Conservation (phyloP, 35 echinoderm and acorn worm genomes). For the Strongylocentrotus purpuratus region DNA sequence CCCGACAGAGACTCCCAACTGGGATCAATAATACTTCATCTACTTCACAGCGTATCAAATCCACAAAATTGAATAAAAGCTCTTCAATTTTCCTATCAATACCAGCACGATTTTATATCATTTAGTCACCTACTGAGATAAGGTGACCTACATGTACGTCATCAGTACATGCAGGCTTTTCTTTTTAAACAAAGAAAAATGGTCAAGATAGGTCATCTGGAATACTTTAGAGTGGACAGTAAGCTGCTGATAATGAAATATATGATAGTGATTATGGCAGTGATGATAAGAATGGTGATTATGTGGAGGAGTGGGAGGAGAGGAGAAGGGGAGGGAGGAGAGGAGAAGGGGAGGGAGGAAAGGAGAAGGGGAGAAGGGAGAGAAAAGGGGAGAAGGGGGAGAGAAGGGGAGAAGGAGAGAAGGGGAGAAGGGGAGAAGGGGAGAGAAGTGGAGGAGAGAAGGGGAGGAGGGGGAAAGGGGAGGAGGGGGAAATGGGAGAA, state of each 20-base stretch:
- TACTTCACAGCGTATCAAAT: background rate
- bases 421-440: background rate
- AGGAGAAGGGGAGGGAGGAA: background rate
- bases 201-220: too few species aligned
- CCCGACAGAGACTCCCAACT: background rate
- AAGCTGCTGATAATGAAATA: background rate
- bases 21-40: background rate
- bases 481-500: too few species aligned
- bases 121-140: background rate
- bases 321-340: too few species aligned
- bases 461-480: background rate
- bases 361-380: background rate
- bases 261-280: background rate
- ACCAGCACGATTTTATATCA: slow-evolving; percentile 8
- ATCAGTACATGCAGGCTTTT: too few species aligned
- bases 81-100: background rate
- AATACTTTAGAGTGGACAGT: background rate
- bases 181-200: too few species aligned
- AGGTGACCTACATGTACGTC: too few species aligned
- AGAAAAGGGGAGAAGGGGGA: background rate
- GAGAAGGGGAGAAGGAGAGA: background rate
- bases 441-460: background rate
- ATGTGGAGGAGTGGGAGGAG: background rate
- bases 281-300: background rate
- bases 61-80: background rate